A percentile compares a stretch with the other conserved stretches of the same genome.
These are phyloP conservation scores for Apamea epomidion DNA, from an alignment of 2,888 invertebrate genomes.

Conservation along the genomic window DNA sequence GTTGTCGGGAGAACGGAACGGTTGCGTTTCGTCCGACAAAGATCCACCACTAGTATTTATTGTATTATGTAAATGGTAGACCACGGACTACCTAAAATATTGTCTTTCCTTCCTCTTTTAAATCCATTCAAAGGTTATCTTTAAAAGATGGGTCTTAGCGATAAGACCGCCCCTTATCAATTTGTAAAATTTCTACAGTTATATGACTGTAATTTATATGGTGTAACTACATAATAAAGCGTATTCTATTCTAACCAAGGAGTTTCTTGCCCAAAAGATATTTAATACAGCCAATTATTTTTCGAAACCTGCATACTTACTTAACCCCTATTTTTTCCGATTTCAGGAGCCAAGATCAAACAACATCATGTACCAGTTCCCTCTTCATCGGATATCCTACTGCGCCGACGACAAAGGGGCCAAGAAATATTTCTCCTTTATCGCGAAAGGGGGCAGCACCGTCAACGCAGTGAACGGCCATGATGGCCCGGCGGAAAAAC, in stretches of 20 bases:
- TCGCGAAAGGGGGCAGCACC: slow-evolving; percentile 93
- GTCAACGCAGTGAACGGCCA: slow-evolving; percentile 82
- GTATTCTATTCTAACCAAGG: background rate
- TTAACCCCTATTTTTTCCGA: slow-evolving; percentile 46
- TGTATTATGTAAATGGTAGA: too few species aligned
- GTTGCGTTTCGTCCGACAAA: too few species aligned
- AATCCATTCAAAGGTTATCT: too few species aligned
- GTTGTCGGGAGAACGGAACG: too few species aligned
- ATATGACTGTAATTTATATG: too few species aligned
- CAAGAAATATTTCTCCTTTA: slow-evolving; percentile 98
- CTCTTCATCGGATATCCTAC: slow-evolving; percentile 99
- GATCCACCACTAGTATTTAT: too few species aligned
- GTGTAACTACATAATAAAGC: too few species aligned
- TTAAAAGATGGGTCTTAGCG: too few species aligned
- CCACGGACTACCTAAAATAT: too few species aligned
- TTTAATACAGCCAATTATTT: background rate
- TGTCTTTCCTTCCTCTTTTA: too few species aligned
- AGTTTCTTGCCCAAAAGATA: background rate
- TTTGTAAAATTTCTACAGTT: too few species aligned
- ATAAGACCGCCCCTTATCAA: too few species aligned
- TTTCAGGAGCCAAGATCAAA: slow-evolving; percentile 93
- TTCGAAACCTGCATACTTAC: background rate
- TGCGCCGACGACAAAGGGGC: slow-evolving; percentile 99
- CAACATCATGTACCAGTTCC: slow-evolving; percentile 98
- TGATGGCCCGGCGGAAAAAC: slow-evolving; percentile 91